Base-by-base conservation (phyloP, 2,888 invertebrate genomes). In the Operophtera brumata region DNA sequence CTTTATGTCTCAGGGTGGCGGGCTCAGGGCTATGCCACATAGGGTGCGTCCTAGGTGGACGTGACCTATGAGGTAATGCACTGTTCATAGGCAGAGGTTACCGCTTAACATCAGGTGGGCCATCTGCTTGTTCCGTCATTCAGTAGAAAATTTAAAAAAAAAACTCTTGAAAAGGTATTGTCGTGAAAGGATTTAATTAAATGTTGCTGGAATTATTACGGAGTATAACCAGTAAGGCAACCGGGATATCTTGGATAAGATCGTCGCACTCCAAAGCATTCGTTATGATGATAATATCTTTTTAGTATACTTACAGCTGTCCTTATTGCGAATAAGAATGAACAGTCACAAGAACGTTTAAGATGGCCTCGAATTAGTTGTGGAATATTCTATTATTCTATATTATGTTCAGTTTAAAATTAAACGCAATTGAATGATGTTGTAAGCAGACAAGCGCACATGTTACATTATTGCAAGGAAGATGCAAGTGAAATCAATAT, bases 221-320 rank as follows among this genome's bases (percentile, higher is more conserved):
- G 46, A 43, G 42, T 36, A 46, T 46, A 43, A 47, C 20, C 20
- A 45, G 7, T 32, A 9, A 26, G 41, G 53, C 47, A 59, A 54
- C 45, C 40, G 37, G 47, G 66, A 64, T 66, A 66, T 65, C 60
- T 46, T 43, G 69, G 73, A 68, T 73, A 78, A 73, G 71, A 78
- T 73, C 73, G 70, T 71, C 69, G 71, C 68, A 76, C 74, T 79
- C 69, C 59, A 62, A 73, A 66, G 72, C 70, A 77, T 77, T 74
- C 69, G 75, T 72, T 74, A 64, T 61, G 68, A 69, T 55, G 74
- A 77, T 80, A 73, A 68, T 73, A 78, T 78, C 76, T 75, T 71
- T 72, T 71, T 68, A 67, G 66, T 66, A n/a, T n/a, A 20, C 20
- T 20, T 20, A 53, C 54, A 58, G 46, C 44, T 59, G 57, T 53